Percentiles rank a stretch among this genome's conserved stretches.
These are phyloP conservation scores for Tetranychus piercei DNA, from an alignment of 2,888 invertebrate genomes.

Conservation along the genomic window DNA sequence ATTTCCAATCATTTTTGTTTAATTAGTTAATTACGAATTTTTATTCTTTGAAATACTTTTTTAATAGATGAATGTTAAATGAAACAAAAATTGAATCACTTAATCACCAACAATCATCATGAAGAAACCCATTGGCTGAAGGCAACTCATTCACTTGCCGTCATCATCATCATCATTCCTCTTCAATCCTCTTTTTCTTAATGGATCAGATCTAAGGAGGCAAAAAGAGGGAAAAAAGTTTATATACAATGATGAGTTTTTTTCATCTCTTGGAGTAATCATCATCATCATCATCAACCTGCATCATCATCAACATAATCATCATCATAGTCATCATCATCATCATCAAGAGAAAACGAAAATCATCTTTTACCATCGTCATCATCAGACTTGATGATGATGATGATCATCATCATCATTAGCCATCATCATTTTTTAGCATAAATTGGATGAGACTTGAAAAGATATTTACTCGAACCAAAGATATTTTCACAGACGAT, in stretches of 20 bases:
- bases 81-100: not conserved
- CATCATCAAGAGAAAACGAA: not conserved
- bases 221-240: not conserved
- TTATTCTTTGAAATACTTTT: too few species aligned
- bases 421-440: conserved; percentile 1
- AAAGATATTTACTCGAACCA: too few species aligned
- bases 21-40: not conserved
- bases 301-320: not conserved
- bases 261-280: not conserved
- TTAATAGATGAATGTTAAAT: not conserved
- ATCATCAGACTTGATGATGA: not conserved
- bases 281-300: not conserved
- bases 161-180: not conserved
- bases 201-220: not conserved
- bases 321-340: not conserved
- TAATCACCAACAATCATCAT: not conserved
- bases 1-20: not conserved
- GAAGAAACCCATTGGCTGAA: not conserved
- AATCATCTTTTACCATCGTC: conserved; percentile 1
- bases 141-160: not conserved
- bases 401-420: not conserved
- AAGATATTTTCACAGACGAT: not conserved
- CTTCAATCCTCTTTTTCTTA: not conserved
- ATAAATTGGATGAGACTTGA: not conserved
- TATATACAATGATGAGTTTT: not conserved